Percentiles rank a stretch among this genome's conserved stretches.
phyloP scores from a whole-genome alignment of 1,140 invertebrate genomes.

The Xylocopa sonorina region DNA sequence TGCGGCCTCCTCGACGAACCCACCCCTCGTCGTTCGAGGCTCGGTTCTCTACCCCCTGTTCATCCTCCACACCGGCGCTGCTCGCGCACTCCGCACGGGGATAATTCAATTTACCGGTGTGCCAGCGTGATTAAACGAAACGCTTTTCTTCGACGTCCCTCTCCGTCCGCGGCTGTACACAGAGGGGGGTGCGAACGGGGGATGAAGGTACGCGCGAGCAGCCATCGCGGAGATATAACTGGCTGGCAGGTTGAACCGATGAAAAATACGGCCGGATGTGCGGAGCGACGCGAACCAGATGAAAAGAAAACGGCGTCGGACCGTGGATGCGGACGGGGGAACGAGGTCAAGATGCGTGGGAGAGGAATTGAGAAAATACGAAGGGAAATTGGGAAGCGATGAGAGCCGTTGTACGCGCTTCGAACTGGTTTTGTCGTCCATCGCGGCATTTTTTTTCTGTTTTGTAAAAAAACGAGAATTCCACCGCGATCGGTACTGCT shows the following conservation, averaged over 20 bases:
- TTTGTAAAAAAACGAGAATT: too few species aligned
- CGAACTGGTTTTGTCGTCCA: too few species aligned
- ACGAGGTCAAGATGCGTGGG: not conserved
- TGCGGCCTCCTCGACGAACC: constrained; percentile 44
- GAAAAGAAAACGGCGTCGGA: not conserved
- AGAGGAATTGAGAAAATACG: not conserved
- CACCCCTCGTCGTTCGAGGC: not conserved
- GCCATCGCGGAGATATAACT: constrained; percentile 52
- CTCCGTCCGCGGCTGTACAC: not conserved
- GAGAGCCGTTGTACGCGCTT: not conserved
- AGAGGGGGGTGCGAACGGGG: not conserved
- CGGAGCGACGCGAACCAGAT: constrained; percentile 34
- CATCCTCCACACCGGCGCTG: not conserved
- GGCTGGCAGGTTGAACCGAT: constrained; percentile 48
- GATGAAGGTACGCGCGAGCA: constrained; percentile 20
- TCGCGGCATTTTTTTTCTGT: too few species aligned
- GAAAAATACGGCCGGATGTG: constrained; percentile 55
- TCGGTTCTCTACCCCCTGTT: not conserved
- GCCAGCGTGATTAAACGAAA: constrained; percentile 58
- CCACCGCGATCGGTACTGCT: too few species aligned
- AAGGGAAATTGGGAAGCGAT: too few species aligned
- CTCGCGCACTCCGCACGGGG: not conserved
- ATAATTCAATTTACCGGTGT: constrained; percentile 63
- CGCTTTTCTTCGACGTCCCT: constrained; percentile 50
- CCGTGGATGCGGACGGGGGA: not conserved